Percentiles rank a stretch among this genome's conserved stretches.
Conservation (phyloP, 2,888 invertebrate genomes). For the Alviniconcha strummeri region DNA sequence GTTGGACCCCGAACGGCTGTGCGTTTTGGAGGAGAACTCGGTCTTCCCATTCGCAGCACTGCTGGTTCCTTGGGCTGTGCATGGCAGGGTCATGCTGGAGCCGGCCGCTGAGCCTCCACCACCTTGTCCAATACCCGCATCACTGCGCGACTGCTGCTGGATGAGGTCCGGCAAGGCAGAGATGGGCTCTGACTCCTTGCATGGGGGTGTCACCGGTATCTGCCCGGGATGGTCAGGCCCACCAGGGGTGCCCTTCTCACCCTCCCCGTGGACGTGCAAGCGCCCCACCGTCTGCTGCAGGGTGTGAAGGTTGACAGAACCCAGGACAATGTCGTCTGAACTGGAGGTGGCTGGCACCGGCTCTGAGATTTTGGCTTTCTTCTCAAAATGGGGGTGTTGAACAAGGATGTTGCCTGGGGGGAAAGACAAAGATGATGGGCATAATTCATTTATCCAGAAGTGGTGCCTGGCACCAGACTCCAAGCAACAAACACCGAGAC, state of each 20-base stretch:
- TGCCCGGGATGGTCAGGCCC: not conserved
- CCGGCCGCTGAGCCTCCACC: slow-evolving; percentile 38
- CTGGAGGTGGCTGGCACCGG: slow-evolving; percentile 21
- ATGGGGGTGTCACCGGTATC: not conserved
- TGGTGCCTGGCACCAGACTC: too few relatives aligned
- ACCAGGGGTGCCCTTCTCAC: not conserved
- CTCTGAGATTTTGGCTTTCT: slow-evolving; percentile 30
- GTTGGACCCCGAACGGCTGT: slow-evolving; percentile 37
- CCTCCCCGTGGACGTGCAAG: slow-evolving; percentile 30
- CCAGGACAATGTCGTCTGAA: slow-evolving; percentile 46
- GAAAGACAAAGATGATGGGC: too few relatives aligned
- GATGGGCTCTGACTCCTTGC: not conserved
- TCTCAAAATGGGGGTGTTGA: slow-evolving; percentile 41
- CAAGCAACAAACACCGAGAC: too few relatives aligned
- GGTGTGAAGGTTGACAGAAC: slow-evolving; percentile 45
- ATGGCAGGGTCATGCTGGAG: not conserved
- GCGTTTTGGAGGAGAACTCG: slow-evolving; percentile 34
- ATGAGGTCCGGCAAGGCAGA: slow-evolving; percentile 42
- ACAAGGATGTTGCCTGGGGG: slow-evolving; percentile 44
- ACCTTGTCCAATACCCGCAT: slow-evolving; percentile 5
- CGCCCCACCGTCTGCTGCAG: slow-evolving; percentile 46
- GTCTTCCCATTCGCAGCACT: not conserved
- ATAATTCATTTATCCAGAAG: too few relatives aligned
- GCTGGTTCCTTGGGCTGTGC: slow-evolving; percentile 8
- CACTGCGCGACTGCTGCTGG: slow-evolving; percentile 38